phyloP scores from a whole-genome alignment of 2,113 vertebrate species.

The Aptenodytes patagonicus region DNA sequence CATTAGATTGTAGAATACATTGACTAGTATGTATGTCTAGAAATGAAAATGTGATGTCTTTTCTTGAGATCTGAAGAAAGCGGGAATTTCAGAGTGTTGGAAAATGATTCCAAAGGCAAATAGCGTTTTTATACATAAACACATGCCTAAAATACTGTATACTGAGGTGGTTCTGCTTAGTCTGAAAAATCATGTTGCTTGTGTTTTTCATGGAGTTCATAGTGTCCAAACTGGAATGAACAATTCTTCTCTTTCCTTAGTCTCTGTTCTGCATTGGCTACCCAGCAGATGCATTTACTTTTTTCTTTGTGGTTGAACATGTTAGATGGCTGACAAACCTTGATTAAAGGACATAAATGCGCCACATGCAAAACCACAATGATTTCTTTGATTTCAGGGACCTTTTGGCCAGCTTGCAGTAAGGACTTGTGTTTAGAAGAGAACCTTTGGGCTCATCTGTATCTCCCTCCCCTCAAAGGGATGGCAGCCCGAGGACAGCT shows the following conservation, averaged over 20 bases:
- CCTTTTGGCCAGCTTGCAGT: slow-evolving; percentile 65
- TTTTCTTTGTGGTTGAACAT: slow-evolving; percentile 24
- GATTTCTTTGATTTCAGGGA: slow-evolving; percentile 72
- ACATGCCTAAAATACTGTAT: not conserved
- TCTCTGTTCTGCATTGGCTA: slow-evolving; percentile 11
- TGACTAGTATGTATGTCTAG: not conserved
- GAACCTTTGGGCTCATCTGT: slow-evolving; percentile 65
- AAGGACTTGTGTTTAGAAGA: slow-evolving; percentile 73
- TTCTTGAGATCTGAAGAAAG: not conserved
- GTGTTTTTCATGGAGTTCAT: not conserved
- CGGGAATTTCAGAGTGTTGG: not conserved
- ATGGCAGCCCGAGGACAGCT: slow-evolving; percentile 64
- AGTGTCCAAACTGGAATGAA: not conserved
- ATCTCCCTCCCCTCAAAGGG: slow-evolving; percentile 68
- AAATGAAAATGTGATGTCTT: not conserved
- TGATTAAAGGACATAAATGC: slow-evolving; percentile 42
- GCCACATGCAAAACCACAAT: slow-evolving; percentile 64
- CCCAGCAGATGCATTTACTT: not conserved
- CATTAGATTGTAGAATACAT: not conserved
- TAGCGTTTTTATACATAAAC: not conserved
- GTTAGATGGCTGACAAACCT: slow-evolving; percentile 55
- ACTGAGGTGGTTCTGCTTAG: not conserved
- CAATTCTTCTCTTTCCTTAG: not conserved
- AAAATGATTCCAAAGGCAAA: not conserved
- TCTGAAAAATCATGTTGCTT: not conserved